Evolutionary conservation across 2,888 invertebrate genomes (phyloP), one percentile per base, ranked within the genome.

Genomic region (Hirtodrosophila confusa): DNA sequence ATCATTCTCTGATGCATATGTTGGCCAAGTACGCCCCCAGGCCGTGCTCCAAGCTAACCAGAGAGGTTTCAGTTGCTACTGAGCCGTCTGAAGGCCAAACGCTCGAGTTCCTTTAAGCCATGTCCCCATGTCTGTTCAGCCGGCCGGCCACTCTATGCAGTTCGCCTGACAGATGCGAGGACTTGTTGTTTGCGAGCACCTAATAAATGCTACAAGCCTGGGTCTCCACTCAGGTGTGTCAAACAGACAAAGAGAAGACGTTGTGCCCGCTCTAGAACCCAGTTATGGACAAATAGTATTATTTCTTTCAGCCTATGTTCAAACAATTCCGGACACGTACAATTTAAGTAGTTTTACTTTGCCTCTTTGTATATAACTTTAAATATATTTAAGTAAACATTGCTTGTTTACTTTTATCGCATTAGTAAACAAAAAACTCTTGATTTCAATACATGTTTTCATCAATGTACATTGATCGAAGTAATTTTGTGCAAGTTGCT

Each of bases 151-250:
- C 57, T 67, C 41, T 33, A 33, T 39, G 50, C 67, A 45, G 55
- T 66, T 56, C 35, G 50, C 27, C 17, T 44, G 58, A 51, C 40
- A 57, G 73, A 73, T 48, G 50, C 53, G 55, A 65, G 65, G 12
- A 75, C 75, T 17, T 27, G 27, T 69, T 71, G 65, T 66, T 80
- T 64, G 48, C 48, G n/a, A 51, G 39, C 48, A 39, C 82, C 53
- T 64, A 62, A 44, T 63, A 71, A 69, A 67, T 71, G 56, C 53
- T 35, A 71, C 66, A 69, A 71, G 69, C 72, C 58, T 57, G 41
- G 43, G 10, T 41, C 43, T 40, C 65, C 79, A 85, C 86, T 87
- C 82, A 85, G 86, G 65, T 78, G 65, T 60, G 63, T 50, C 53
- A 31, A 27, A 45, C 64, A 54, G 53, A 65, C 78, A 77, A 80